Evolutionary conservation across 2,888 invertebrate species (phyloP).

Genomic region (Entomobrya proxima): DNA sequence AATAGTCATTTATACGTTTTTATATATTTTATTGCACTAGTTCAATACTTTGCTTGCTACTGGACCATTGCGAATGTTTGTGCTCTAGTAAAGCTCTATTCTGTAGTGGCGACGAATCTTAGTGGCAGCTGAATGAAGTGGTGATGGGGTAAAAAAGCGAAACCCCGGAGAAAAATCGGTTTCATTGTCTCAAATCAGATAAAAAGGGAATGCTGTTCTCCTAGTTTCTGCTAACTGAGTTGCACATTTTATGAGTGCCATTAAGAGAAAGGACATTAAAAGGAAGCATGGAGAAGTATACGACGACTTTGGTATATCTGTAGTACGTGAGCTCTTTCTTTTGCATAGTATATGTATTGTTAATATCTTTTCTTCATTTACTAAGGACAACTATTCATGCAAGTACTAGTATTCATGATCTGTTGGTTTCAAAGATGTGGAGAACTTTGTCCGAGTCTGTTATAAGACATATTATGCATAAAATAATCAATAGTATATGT

Average conservation of each 20-base stretch:
- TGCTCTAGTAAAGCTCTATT: too few relatives aligned
- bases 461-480: too few relatives aligned
- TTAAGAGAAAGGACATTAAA: not conserved
- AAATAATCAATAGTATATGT: too few relatives aligned
- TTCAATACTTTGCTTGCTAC: not conserved
- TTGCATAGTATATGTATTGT: not conserved
- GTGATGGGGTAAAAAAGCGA: not conserved
- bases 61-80: not conserved
- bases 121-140: not conserved
- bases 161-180: too few relatives aligned
- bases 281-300: not conserved
- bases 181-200: conserved; percentile 6
- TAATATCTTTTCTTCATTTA: not conserved
- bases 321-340: not conserved
- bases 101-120: not conserved
- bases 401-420: too few relatives aligned
- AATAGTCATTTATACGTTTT: not conserved
- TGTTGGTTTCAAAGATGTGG: too few relatives aligned
- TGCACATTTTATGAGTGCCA: not conserved
- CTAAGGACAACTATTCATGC: not conserved
- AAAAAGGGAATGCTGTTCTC: not conserved
- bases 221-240: not conserved
- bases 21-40: not conserved
- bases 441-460: too few relatives aligned
- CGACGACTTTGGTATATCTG: not conserved